Conservation (phyloP, 2,888 invertebrate species). For the Nomada hirtipes region DNA sequence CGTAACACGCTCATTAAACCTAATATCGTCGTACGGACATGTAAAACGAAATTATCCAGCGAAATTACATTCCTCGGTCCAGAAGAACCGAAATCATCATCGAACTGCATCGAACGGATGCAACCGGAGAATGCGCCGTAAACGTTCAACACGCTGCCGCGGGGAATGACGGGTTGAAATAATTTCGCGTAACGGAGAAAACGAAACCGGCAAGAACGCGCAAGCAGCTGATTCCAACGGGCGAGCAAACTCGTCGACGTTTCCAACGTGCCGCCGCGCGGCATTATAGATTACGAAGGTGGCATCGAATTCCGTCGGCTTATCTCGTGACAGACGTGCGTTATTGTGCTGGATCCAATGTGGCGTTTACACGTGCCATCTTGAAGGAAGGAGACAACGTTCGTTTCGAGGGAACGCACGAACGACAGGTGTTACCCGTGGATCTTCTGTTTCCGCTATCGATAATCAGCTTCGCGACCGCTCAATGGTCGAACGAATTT, state of each 20-base stretch:
- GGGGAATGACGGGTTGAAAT: constrained; percentile 58
- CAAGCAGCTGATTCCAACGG: constrained; percentile 62
- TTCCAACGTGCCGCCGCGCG: constrained; percentile 45
- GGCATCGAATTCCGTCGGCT: constrained; percentile 74
- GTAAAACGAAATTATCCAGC: neutral
- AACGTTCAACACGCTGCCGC: constrained; percentile 18
- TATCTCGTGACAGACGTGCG: constrained; percentile 53
- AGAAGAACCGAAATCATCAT: constrained; percentile 6
- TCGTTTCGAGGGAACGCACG: constrained; percentile 23
- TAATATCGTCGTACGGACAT: no score
- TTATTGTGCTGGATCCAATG: constrained; percentile 23
- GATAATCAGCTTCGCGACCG: constrained; percentile 73
- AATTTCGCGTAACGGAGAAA: constrained; percentile 71
- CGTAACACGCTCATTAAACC: neutral
- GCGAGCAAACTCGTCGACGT: constrained; percentile 36
- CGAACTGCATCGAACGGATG: neutral
- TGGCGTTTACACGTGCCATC: constrained; percentile 32
- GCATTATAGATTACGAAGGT: constrained; percentile 69
- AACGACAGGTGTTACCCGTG: constrained; percentile 29
- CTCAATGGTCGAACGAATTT: constrained; percentile 67
- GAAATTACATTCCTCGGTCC: neutral
- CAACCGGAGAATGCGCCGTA: neutral
- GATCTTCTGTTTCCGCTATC: constrained; percentile 44
- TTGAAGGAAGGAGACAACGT: constrained; percentile 36
- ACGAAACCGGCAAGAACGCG: constrained; percentile 33